Percentiles rank a stretch among this genome's conserved stretches.
These are phyloP conservation scores for Ranitomeya imitator DNA, from an alignment of 2,113 vertebrate species.

Conservation along the genomic window DNA sequence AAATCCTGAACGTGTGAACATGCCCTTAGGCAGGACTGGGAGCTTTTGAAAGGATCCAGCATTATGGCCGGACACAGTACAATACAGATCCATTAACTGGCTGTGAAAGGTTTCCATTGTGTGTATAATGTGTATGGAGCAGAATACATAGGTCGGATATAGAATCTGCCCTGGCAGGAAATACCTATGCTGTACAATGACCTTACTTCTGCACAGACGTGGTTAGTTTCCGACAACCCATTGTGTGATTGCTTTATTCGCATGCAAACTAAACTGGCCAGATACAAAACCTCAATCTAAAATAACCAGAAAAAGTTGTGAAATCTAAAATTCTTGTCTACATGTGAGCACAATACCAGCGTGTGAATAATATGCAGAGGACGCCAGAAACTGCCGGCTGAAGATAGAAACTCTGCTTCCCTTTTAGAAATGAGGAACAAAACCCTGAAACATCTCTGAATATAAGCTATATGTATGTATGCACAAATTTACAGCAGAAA, in stretches of 20 bases:
- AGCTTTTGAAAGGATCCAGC: no score
- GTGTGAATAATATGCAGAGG: background rate
- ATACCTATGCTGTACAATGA: background rate
- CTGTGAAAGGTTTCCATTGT: no score
- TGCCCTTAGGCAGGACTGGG: no score
- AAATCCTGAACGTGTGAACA: no score
- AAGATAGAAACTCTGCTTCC: background rate
- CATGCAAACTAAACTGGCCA: background rate
- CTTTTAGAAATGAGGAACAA: background rate
- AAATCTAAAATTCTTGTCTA: conserved; percentile 1
- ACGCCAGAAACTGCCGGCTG: background rate
- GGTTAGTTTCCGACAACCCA: background rate
- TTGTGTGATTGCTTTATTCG: background rate
- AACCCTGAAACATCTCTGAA: background rate
- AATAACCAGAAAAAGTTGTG: background rate
- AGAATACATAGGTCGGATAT: no score
- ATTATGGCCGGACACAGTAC: no score
- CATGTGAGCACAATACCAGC: background rate
- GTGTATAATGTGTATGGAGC: no score
- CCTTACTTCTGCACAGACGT: background rate
- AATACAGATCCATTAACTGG: no score
- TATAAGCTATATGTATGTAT: background rate
- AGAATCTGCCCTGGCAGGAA: background rate
- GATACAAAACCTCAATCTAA: background rate
- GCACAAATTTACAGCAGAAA: background rate